Percentiles rank a stretch among this genome's conserved stretches.
These are phyloP conservation scores for Cephus cinctus DNA, from an alignment of 1,140 invertebrate species.

Conservation along the genomic window DNA sequence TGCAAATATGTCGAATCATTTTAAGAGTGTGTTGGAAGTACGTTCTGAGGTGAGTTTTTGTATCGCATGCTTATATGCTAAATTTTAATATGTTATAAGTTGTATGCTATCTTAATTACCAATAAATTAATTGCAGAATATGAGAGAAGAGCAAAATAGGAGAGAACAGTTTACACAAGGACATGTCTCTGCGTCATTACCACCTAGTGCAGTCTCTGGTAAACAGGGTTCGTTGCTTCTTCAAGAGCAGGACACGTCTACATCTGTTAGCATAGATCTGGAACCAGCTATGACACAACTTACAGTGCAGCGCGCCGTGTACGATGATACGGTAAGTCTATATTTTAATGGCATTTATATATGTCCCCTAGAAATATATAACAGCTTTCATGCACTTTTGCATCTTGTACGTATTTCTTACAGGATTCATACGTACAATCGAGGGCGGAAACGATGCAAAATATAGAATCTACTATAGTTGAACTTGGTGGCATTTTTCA, in stretches of 20 bases:
- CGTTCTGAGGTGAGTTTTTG: conserved; percentile 68
- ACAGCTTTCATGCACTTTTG: no score
- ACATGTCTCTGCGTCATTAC: conserved; percentile 65
- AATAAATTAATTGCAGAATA: conserved; percentile 66
- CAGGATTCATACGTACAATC: conserved; percentile 87
- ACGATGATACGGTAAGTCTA: conserved; percentile 72
- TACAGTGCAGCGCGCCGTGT: conserved; percentile 65
- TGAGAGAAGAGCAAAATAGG: conserved; percentile 92
- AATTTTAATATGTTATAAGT: conserved; percentile 1
- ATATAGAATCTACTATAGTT: conserved; percentile 98
- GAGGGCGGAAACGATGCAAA: conserved; percentile 97
- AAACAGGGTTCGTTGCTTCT: conserved; percentile 65
- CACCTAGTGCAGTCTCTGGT: conserved; percentile 69
- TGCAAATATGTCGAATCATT: conserved; percentile 95
- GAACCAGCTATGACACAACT: conserved; percentile 58
- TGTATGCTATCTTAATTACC: conserved; percentile 9
- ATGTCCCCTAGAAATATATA: no score
- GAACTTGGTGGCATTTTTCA: conserved; percentile 98
- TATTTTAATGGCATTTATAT: conserved; percentile 9
- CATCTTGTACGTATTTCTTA: no score
- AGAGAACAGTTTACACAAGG: conserved; percentile 92
- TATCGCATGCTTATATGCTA: conserved; percentile 7
- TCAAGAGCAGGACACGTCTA: conserved; percentile 67
- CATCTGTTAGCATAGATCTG: conserved; percentile 71
- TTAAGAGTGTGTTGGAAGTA: conserved; percentile 85